Evolutionary conservation across 2,888 invertebrate genomes (phyloP).

Genomic region (Oligia latruncula): DNA sequence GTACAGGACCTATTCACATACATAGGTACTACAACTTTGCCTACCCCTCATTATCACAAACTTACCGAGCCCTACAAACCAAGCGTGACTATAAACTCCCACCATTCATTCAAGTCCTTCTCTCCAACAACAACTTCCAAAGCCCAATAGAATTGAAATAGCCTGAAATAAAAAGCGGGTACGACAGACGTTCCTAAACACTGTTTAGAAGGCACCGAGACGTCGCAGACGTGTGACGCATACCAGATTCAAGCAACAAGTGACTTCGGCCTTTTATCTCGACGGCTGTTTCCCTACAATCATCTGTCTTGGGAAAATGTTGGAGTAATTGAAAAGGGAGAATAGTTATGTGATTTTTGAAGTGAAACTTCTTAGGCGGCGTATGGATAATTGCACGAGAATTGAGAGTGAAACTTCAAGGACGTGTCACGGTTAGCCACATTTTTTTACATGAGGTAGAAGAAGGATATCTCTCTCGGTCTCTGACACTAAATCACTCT

Average conservation of each 20-base stretch:
- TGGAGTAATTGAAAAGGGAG: conserved; percentile 52
- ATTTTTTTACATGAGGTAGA: neutral
- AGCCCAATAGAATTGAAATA: conserved; percentile 62
- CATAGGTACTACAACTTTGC: neutral
- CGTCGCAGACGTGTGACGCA: conserved; percentile 74
- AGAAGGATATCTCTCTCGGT: neutral
- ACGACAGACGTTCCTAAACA: conserved; percentile 67
- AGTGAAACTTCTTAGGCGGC: neutral
- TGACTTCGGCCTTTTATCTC: conserved; percentile 73
- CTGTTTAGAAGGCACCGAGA: conserved; percentile 68
- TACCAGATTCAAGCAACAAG: conserved; percentile 81
- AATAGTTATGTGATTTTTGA: conserved; percentile 26
- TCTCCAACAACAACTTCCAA: conserved; percentile 11
- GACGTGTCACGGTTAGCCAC: neutral
- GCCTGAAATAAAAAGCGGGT: conserved; percentile 63
- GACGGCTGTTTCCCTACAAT: conserved; percentile 56
- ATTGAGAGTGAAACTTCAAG: neutral
- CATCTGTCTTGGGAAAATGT: conserved; percentile 57
- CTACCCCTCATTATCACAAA: neutral
- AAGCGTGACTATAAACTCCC: conserved; percentile 27
- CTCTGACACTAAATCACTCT: neutral
- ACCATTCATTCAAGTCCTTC: conserved; percentile 38
- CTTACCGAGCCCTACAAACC: neutral
- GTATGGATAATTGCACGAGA: neutral
- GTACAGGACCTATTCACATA: neutral